These are phyloP conservation scores for Phyllotis vaccarum DNA, from an alignment of 2,797 vertebrate genomes.

Conservation along the genomic window DNA sequence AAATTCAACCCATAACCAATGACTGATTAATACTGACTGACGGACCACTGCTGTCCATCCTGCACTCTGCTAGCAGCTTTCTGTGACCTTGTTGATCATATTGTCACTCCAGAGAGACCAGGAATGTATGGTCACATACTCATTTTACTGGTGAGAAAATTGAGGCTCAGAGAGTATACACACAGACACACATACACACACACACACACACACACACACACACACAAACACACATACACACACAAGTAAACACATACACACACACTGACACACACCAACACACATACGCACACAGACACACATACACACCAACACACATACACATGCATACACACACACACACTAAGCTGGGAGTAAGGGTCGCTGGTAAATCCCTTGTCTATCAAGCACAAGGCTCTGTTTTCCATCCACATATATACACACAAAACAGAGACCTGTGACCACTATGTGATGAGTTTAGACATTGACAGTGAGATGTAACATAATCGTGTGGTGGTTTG, in stretches of 20 bases:
- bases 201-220: background rate
- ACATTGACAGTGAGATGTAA: background rate
- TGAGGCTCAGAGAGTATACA: background rate
- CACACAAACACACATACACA: background rate
- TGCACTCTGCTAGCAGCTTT: background rate
- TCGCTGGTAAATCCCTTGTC: background rate
- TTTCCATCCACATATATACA: background rate
- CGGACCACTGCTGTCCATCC: no score
- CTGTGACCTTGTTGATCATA: background rate
- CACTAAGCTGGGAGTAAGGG: background rate
- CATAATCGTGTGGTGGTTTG: background rate
- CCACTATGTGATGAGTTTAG: background rate
- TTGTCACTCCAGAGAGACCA: background rate
- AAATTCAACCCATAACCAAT: background rate
- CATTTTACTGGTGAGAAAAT: background rate
- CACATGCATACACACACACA: fast-evolving
- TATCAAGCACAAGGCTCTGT: background rate
- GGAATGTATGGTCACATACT: background rate
- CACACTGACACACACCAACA: background rate
- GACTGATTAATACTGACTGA: background rate
- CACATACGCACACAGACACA: background rate
- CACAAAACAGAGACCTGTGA: background rate
- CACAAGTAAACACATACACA: background rate
- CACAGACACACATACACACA: background rate
- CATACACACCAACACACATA: background rate